Base-by-base conservation (phyloP, 2,888 invertebrate genomes). In the Zeuzera pyrina region DNA sequence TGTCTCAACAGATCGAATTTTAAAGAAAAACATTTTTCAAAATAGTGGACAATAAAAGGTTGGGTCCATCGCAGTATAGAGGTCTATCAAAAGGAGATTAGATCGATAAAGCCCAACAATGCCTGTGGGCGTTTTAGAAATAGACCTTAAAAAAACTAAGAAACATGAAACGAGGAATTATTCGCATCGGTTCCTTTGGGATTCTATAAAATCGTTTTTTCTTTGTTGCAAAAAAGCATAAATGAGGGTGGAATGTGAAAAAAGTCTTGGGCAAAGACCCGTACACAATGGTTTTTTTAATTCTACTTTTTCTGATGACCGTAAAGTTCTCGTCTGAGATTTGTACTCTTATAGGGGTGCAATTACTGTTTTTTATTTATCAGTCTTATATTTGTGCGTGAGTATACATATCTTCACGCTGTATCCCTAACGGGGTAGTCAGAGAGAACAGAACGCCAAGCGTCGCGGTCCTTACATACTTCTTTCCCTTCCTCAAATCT, bases 1-100 rank as follows among this genome's bases (percentile, higher is more conserved):
- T 19, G 7, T 46, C 12, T 43, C 49, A 44, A 52, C 35, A 29
- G 24, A 19, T 43, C 50, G 45, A 45, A 49, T 38, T 39, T 39
- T 42, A 42, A 49, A 50, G 53, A 34, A 31, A 34, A 36, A 24
- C 46, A 48, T 51, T 52, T 50, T 52, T 45, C 59, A 69, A 58
- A 58, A 53, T 52, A 56, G 59, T 56, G 79, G 81, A 79, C 81
- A 79, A 83, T 76, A 42, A 57, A 50, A 35, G 36, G 47, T 45
- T 37, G 55, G 62, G 77, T 77, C 76, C 68, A 71, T 76, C 67
- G 47, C 48, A 52, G 57, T 58, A 57, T 51, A 57, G 55, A 73
- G 72, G 78, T 83, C 73, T 79, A 83, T 83, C 78, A 79, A 78
- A 78, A 67, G 64, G 59, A 81, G 81, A 83, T 81, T 78, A 77